Evolutionary conservation across 1,140 invertebrate species (phyloP).

Genomic region (Drosophila parvula): DNA sequence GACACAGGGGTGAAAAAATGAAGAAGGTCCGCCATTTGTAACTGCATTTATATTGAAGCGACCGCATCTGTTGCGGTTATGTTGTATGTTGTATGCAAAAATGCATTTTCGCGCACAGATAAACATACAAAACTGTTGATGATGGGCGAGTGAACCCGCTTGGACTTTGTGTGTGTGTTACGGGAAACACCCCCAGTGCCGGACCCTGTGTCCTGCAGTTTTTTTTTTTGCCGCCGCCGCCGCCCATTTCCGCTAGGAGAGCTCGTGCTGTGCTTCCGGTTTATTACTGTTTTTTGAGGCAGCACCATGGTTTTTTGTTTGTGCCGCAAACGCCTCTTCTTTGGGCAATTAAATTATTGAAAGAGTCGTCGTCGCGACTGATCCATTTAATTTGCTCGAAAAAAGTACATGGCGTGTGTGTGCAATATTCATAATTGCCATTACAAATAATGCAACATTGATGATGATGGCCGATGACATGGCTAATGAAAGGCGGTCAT

Average conservation of each 20-base stretch:
- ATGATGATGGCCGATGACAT: slow-evolving; percentile 40
- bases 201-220: slow-evolving; percentile 11
- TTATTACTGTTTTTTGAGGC: slow-evolving; percentile 68
- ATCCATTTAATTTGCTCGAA: slow-evolving; percentile 51
- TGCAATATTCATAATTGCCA: slow-evolving; percentile 64
- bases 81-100: slow-evolving; percentile 82
- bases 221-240: slow-evolving; percentile 41
- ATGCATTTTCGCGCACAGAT: slow-evolving; percentile 82
- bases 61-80: slow-evolving; percentile 82
- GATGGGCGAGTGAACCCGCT: slow-evolving; percentile 31
- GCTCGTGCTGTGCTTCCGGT: slow-evolving; percentile 68
- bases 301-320: slow-evolving; percentile 28
- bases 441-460: slow-evolving; percentile 55
- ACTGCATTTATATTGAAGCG: slow-evolving; percentile 82
- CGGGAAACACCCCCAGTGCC: slow-evolving; percentile 12
- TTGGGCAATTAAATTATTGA: slow-evolving; percentile 70
- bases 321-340: slow-evolving; percentile 6
- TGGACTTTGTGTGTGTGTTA: slow-evolving; percentile 55
- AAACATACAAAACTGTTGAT: slow-evolving; percentile 66
- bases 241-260: slow-evolving; percentile 61
- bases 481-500: slow-evolving; percentile 55
- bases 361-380: slow-evolving; percentile 36
- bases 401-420: slow-evolving; percentile 26
- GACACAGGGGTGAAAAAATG: background rate
- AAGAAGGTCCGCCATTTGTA: slow-evolving; percentile 63